Evolutionary conservation across 2,113 vertebrate genomes (phyloP), one percentile per base, ranked within the genome.

Genomic region (Podarcis muralis): DNA sequence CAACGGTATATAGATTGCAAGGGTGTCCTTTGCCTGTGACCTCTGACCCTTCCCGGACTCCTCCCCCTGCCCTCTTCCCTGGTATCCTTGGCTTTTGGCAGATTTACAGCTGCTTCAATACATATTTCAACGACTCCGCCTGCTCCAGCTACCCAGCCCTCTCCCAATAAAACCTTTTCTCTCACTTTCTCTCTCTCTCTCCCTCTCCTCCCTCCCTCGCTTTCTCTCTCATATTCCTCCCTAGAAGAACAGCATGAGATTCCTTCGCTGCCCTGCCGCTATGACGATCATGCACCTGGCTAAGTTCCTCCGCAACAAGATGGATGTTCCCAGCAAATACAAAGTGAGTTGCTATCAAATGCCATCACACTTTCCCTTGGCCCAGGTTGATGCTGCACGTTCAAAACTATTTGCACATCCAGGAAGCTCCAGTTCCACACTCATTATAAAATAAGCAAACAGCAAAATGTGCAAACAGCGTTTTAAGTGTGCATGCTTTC

Each of bases 261-360:
- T 99, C 97, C 97, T 99, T 93, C 97, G 98, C 69, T 99, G 98
- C 62, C 98, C 98, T 0, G 98, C 98, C 0, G 98, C 98, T 83
- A 99, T 99, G 98, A 98, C 98, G 0, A 97, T 99, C 92, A 98
- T 98, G 97, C 98, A 98, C 91, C 94, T 99, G 40, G 98, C 98
- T 40, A 99, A 99, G 94, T 99, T 99, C 93, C 97, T 99, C 85
- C 97, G 98, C 84, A 99, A 98, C 96, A 99, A 99, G 95, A 98
- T 99, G 98, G 98, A 99, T 0, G 98, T 99, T 27, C 98, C 98
- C 90, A 98, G 96, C 97, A 98, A 97, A 94, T 99, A 98, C 93
- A 97, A 97, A 97, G 98, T 98, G 96, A 95, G 94, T 18, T 9
- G 30, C 16, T 37, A 11, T 6, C 25, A n/a, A 0, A 0, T 18